A percentile compares a stretch with the other conserved stretches of the same genome.
These are phyloP conservation scores for Craniophora ligustri DNA, from an alignment of 2,888 invertebrate genomes.

Conservation along the genomic window DNA sequence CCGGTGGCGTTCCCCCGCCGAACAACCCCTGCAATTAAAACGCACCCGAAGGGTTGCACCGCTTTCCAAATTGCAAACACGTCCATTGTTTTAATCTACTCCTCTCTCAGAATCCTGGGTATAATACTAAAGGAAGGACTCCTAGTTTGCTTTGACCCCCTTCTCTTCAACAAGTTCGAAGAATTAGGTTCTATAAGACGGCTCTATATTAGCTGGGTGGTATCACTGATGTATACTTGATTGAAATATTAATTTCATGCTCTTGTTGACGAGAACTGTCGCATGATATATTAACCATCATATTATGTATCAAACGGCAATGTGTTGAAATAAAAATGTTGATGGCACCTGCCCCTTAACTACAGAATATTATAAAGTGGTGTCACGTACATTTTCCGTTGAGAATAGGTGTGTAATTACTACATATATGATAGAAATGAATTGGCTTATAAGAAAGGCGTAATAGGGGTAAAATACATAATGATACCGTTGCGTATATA, in stretches of 20 bases:
- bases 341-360: conserved; percentile 11
- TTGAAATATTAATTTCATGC: conserved; percentile 81
- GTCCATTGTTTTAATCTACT: conserved; percentile 87
- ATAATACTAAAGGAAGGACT: conserved; percentile 72
- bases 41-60: conserved; percentile 86
- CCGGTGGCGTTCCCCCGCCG: conserved; percentile 58
- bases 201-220: conserved; percentile 63
- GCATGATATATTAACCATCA: conserved; percentile 13
- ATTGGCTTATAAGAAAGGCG: conserved; percentile 52
- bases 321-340: neutral
- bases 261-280: conserved; percentile 53
- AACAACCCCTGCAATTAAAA: conserved; percentile 84
- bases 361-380: conserved; percentile 14
- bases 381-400: conserved; percentile 25
- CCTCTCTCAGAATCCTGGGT: conserved; percentile 74
- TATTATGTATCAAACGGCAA: conserved; percentile 5
- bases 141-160: conserved; percentile 65
- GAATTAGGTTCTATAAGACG: conserved; percentile 34
- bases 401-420: conserved; percentile 48
- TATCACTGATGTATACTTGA: conserved; percentile 70
- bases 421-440: conserved; percentile 43
- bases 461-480: conserved; percentile 60
- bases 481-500: conserved; percentile 53
- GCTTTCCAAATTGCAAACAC: conserved; percentile 84
- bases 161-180: conserved; percentile 29